A percentile compares a stretch with the other conserved stretches of the same genome.
phyloP scores from a whole-genome alignment of 2,113 vertebrate species.

The Salvelinus alpinus region DNA sequence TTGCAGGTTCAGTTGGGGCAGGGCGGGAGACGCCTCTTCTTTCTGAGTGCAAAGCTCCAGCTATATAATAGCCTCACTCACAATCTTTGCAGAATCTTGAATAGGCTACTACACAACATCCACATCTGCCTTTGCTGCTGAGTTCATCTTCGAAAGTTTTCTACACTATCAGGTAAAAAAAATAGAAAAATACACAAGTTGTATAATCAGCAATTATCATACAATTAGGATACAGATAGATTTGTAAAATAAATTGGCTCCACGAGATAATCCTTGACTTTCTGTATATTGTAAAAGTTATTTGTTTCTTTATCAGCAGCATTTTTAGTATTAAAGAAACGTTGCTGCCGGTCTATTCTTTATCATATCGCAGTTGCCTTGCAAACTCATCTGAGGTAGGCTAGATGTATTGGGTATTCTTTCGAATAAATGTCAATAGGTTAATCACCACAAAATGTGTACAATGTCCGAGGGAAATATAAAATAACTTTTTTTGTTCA shows the following conservation, averaged over 20 bases:
- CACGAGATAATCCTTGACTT: no score
- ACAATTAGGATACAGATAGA: neutral
- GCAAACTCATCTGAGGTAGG: no score
- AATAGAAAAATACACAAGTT: no score
- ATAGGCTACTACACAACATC: neutral
- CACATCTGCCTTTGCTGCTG: neutral
- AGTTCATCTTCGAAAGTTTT: neutral
- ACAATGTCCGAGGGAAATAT: no score
- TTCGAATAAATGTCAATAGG: neutral
- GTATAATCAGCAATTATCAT: neutral
- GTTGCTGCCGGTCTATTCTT: neutral
- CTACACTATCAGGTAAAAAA: neutral
- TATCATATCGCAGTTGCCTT: no score
- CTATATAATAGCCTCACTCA: neutral
- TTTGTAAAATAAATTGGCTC: neutral
- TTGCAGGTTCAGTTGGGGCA: no score
- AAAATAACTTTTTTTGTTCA: no score
- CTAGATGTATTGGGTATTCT: neutral
- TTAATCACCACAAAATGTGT: neutral
- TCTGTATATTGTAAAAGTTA: neutral
- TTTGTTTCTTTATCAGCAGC: neutral
- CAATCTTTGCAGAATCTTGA: constrained; percentile 17
- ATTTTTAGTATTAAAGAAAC: neutral
- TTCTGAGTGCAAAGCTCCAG: neutral
- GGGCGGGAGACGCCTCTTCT: no score